Conservation (phyloP, 1,140 invertebrate species). For the Pteromalus puparum region DNA sequence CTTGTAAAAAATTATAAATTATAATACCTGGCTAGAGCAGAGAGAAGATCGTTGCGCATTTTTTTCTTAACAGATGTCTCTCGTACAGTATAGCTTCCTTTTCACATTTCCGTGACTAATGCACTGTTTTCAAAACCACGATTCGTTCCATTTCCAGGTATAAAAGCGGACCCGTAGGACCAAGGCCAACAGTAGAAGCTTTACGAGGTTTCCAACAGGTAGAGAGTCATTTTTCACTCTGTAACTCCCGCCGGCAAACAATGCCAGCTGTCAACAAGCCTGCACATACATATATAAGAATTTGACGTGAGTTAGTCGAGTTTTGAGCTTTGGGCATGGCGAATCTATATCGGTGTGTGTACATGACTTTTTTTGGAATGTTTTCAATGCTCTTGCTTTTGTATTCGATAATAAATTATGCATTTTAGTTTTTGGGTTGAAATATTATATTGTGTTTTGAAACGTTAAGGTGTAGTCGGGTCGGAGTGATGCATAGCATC, state of each 20-base stretch:
- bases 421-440: background rate
- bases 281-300: background rate
- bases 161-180: background rate
- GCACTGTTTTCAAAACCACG: background rate
- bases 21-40: no score
- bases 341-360: background rate
- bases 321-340: background rate
- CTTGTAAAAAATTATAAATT: no score
- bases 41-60: no score
- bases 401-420: background rate
- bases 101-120: background rate
- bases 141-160: conserved; percentile 6
- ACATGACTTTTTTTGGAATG: background rate
- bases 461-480: no score
- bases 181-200: conserved; percentile 14
- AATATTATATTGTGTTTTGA: no score
- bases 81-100: background rate
- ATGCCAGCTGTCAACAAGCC: conserved; percentile 5
- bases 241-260: background rate
- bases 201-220: conserved; percentile 8
- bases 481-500: no score
- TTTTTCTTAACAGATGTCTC: background rate
- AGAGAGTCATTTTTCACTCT: background rate
- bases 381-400: background rate
- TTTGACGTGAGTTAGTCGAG: background rate